phyloP scores from a whole-genome alignment of 2,888 invertebrate genomes.

The Anthophora plumipes region DNA sequence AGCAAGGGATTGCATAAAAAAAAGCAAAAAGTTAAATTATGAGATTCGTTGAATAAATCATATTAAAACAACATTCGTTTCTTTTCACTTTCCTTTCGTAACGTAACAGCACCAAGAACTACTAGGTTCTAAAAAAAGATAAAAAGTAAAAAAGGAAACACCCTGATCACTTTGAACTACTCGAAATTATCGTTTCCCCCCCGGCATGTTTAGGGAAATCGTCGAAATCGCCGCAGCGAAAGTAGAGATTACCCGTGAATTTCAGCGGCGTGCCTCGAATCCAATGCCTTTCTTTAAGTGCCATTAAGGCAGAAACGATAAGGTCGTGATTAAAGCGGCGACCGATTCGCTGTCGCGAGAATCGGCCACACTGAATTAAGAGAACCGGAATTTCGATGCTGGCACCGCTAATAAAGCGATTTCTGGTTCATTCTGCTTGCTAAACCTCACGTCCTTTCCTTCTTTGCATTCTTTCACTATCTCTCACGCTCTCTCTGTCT shows the following conservation, averaged over 20 bases:
- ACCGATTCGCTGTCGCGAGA: slow-evolving; percentile 44
- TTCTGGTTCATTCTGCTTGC: slow-evolving; percentile 53
- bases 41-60: too few species aligned
- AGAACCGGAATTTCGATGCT: slow-evolving; percentile 56
- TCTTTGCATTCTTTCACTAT: background rate
- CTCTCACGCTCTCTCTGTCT: background rate
- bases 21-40: too few species aligned
- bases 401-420: slow-evolving; percentile 67
- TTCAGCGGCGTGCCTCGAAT: slow-evolving; percentile 1
- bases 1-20: too few species aligned
- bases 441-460: background rate
- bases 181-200: slow-evolving; percentile 15
- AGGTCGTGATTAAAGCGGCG: slow-evolving; percentile 62
- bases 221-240: slow-evolving; percentile 12
- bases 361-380: slow-evolving; percentile 55
- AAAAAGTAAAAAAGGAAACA: background rate
- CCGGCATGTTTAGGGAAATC: slow-evolving; percentile 37
- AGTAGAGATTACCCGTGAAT: slow-evolving; percentile 13
- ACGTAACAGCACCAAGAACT: too few species aligned
- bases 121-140: too few species aligned
- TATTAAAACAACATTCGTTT: too few species aligned
- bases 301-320: slow-evolving; percentile 61
- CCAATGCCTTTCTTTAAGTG: slow-evolving; percentile 51
- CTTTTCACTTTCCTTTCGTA: too few species aligned
- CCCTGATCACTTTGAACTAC: background rate